Base-by-base conservation (phyloP, 2,888 invertebrate species). In the Ceraclea dissimilis region DNA sequence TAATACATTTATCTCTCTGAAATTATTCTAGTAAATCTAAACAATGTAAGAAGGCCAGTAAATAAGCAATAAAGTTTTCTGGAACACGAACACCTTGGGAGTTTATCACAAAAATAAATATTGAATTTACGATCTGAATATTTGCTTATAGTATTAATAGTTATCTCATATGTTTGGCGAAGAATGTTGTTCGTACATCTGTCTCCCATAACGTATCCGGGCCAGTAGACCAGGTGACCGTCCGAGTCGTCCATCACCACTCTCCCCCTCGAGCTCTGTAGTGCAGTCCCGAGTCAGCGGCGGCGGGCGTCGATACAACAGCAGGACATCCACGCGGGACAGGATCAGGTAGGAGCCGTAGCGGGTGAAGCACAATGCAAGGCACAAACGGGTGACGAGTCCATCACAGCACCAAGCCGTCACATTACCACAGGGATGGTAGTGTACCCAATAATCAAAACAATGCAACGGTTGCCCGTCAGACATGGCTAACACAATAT, bases 211-310 rank as follows among this genome's bases (percentile, higher is more conserved):
- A 93, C 85, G 85, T 98, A 97, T 82, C 97, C 98, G 81, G 88
- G 87, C 83, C 90, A 90, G 90, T 98, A 99, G 80, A 99, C 90
- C 82, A 99, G 93, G 82, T 99, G 98, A 80, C 99, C 99, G 80
- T 99, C 98, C 82, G 91, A 91, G 84, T 99, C 98, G 84, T 99
- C 96, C 86, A 94, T 93, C 80, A 97, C 89, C 79, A 92, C 90
- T 78, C 93, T 91, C 74, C 88, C 86, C 74, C 86, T 83, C 77
- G 88, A 87, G 81, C 85, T 87, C 88, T 89, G 85, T 80, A 75
- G 69, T 59, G 52, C 62, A 64, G 62, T 8, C 59, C 59, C 56
- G 61, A 11, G 44, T 5, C 59, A 58, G 63, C 39, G 16, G 13
- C 16, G 49, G 58, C 61, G 54, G 61, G 59, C 56, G 59, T 46